A percentile compares a stretch with the other conserved stretches of the same genome.
Evolutionary conservation across 2,113 vertebrate genomes (phyloP).

Genomic region (Halichoerus grypus): DNA sequence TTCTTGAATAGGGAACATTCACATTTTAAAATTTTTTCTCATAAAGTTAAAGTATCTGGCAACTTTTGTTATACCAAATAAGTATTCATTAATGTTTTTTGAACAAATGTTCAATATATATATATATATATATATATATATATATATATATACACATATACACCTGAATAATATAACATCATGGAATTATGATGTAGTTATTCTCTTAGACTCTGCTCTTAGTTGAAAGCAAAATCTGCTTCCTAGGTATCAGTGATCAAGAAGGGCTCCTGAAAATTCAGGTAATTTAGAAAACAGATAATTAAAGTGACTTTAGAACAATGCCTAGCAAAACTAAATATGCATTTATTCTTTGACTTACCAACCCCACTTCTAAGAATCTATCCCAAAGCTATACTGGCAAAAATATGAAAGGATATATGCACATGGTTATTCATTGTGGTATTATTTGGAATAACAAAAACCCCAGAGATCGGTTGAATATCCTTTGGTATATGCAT

Average conservation of each 20-base stretch:
- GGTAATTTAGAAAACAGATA: not conserved
- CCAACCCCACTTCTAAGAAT: not conserved
- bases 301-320: not conserved
- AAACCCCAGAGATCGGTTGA: not conserved
- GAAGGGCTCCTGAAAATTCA: not conserved
- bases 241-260: not conserved
- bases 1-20: not conserved
- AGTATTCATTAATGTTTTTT: constrained; percentile 49
- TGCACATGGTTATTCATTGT: not conserved
- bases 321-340: not conserved
- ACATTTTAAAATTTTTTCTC: not conserved
- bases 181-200: not conserved
- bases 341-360: not conserved
- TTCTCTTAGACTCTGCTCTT: not conserved
- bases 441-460: not conserved
- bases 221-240: not conserved
- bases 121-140: too few species aligned
- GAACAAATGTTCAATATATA: not conserved
- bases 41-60: not conserved
- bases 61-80: not conserved
- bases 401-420: constrained; percentile 25
- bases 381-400: not conserved
- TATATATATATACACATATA: too few species aligned
- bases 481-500: not conserved
- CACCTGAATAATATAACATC: not conserved